Conservation (phyloP, 2,113 vertebrate species). For the Myotis davidii region DNA sequence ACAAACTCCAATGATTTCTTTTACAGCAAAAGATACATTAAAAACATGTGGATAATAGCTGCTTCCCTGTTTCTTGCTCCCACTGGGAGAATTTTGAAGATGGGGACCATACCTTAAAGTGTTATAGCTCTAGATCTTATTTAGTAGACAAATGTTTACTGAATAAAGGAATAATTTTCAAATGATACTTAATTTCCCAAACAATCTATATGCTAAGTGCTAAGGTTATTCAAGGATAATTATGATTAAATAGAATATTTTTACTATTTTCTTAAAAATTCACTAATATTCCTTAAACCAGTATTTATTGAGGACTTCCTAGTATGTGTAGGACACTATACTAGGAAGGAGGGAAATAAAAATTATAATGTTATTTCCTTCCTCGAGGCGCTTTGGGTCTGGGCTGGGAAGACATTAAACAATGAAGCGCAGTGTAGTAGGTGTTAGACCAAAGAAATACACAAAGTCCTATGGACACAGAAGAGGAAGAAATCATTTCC, state of each 20-base stretch:
- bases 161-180: not conserved
- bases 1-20: not conserved
- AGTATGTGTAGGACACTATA: not conserved
- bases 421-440: not conserved
- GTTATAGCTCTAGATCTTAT: not conserved
- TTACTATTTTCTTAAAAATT: constrained; percentile 10
- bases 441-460: not conserved
- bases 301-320: not conserved
- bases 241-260: not conserved
- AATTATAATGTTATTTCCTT: not conserved
- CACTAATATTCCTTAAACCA: not conserved
- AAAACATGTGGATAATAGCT: not conserved
- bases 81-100: not conserved
- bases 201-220: not conserved
- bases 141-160: not conserved
- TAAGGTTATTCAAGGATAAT: constrained; percentile 2
- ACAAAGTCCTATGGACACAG: not conserved
- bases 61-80: not conserved
- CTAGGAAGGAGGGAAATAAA: constrained; percentile 1
- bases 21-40: not conserved
- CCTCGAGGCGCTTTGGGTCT: not conserved
- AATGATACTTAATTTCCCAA: not conserved
- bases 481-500: not conserved
- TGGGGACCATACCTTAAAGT: not conserved
- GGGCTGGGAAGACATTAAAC: not conserved